Conservation (phyloP, 2,113 vertebrate species). For the Oxyura jamaicensis region DNA sequence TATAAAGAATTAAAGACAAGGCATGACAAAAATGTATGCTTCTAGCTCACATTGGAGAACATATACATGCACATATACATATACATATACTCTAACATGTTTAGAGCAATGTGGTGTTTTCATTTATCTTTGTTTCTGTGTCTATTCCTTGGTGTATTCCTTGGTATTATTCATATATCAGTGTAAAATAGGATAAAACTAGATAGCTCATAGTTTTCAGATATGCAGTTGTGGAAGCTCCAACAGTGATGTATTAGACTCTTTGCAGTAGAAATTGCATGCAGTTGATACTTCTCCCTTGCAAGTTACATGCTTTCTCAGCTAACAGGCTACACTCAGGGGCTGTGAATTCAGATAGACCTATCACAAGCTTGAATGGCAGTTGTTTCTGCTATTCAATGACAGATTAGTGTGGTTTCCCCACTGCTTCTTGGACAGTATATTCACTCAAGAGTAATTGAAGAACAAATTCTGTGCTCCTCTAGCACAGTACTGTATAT, state of each 20-base stretch:
- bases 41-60: not conserved
- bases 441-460: not conserved
- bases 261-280: not conserved
- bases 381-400: not conserved
- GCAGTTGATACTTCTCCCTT: not conserved
- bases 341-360: not conserved
- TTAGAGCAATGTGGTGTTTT: not conserved
- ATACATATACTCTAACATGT: not conserved
- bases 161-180: not conserved
- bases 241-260: not conserved
- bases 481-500: not conserved
- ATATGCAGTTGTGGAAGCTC: not conserved
- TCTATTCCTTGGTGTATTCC: not conserved
- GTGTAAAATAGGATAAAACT: not conserved
- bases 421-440: not conserved
- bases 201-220: not conserved
- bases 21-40: not conserved
- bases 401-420: not conserved
- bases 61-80: not conserved
- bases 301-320: not conserved
- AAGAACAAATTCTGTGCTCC: not conserved
- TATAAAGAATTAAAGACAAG: not conserved
- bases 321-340: not conserved
- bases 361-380: not conserved
- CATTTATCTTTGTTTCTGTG: not conserved